A percentile compares a stretch with the other conserved stretches of the same genome.
Evolutionary conservation across 2,888 invertebrate genomes (phyloP).

Genomic region (Ypsolopha sequella): DNA sequence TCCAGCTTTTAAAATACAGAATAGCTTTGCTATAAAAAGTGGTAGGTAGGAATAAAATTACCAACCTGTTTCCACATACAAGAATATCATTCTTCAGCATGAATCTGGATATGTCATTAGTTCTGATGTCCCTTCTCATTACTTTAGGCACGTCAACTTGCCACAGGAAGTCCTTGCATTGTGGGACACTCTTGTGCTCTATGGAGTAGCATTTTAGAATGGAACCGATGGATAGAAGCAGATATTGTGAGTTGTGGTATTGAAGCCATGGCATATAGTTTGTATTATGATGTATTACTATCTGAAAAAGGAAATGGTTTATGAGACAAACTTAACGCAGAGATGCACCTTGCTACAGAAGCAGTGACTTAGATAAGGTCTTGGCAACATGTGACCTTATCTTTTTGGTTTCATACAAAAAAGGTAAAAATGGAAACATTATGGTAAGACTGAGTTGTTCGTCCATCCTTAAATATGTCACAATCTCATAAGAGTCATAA

Average conservation of each 20-base stretch:
- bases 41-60: neutral
- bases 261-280: constrained; percentile 59
- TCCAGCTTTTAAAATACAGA: too few relatives aligned
- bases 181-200: constrained; percentile 28
- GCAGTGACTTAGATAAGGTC: too few relatives aligned
- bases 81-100: constrained; percentile 33
- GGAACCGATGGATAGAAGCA: constrained; percentile 40
- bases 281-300: constrained; percentile 29
- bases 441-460: too few relatives aligned
- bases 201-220: constrained; percentile 33
- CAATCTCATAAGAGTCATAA: too few relatives aligned
- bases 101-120: constrained; percentile 60
- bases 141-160: constrained; percentile 38
- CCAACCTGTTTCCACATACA: constrained; percentile 56
- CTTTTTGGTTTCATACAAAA: too few relatives aligned
- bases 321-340: too few relatives aligned
- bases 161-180: constrained; percentile 29
- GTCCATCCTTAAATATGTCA: too few relatives aligned
- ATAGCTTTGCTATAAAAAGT: too few relatives aligned
- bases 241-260: constrained; percentile 27
- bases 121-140: constrained; percentile 40
- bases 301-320: constrained; percentile 23
- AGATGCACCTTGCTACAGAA: too few relatives aligned
- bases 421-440: too few relatives aligned
- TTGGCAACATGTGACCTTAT: neutral